Evolutionary conservation across 2,888 invertebrate species (phyloP), one percentile per base, ranked within the genome.

Genomic region (Nomada ferruginata): DNA sequence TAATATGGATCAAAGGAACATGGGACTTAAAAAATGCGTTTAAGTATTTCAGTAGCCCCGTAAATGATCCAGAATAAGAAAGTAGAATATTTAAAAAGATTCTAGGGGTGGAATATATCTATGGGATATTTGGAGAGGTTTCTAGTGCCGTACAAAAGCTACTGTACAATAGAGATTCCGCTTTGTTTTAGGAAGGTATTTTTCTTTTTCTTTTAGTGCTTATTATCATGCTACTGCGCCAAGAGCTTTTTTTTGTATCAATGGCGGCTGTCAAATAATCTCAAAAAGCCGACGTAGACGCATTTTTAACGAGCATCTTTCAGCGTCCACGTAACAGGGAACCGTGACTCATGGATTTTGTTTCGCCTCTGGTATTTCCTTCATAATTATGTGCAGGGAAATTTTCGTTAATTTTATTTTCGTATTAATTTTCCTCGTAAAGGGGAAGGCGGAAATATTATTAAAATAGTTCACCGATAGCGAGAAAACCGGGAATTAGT

Each of bases 231-330:
- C 23, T 42, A 23, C 23, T 2, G 18, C 9, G 36, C n/a, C 47
- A 29, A 18, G 47, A 18, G 5, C 29, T 10, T 66, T 70, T 71
- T 76, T 76, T 64, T 76, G 75, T 53, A 57, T 53, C 68, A 52
- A 47, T 61, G 44, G 44, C 57, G 69, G 29, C 20, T 74, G 76
- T 57, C 50, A 69, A 82, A 69, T 64, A 70, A 64, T 74, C 77
- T 77, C 20, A 18, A 44, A 78, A 80, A 65, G 36, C 42, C 42
- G 68, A 55, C 57, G 65, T 65, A 63, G 66, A 18, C 57, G 63
- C 13, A 78, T 59, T 71, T 78, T 82, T 74, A 82, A 79, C 64
- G 70, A 72, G 57, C 53, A 72, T 81, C 76, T 84, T 82, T 79
- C 73, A 76, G 44, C 72, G n/a, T 52, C 65, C 44, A 61, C 55